Evolutionary conservation across 1,140 invertebrate genomes (phyloP), one percentile per base, ranked within the genome.

Genomic region (Camponotus pennsylvanicus): DNA sequence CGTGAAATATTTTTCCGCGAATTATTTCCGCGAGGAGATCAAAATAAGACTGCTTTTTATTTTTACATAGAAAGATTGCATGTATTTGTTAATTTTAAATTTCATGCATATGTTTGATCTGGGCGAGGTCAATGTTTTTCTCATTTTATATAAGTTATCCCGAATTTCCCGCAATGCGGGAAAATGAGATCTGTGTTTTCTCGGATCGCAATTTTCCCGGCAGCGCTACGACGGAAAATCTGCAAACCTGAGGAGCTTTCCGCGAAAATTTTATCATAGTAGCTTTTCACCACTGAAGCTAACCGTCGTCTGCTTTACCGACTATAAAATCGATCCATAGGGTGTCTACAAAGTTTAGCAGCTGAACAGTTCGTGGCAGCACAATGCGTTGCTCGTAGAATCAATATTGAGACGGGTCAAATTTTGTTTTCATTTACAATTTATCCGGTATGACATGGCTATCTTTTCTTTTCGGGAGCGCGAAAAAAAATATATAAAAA

Each of bases 391-490:
- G 4, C 32, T 61, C 15, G 9, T 37, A 32, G 27, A 83, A 83
- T 83, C 79, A 83, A 83, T 83, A 83, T 37, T 45, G 69, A 37
- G 79, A 34, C n/a, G 42, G 69, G 69, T 75, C 69, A 45, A 82
- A 49, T 40, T 73, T 73, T 61, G 52, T 82, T 83, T 83, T 59
- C 66, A 70, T 70, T 52, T 42, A 21, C n/a, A 27, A 83, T 4
- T 83, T 75, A 32, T 45, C 13, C 61, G 11, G 7, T 37, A 32
- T 13, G 15, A 11, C 59, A 45, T 49, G 11, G 49, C 15, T 45
- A 9, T 27, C 32, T 45, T 5, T 59, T 3, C 2, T 3, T 69
- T 21, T 13, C 8, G 4, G 15, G 5, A 70, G 40, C 7, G 15
- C 15, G 27, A 76, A 63, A 15, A 15, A 32, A 42, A 52, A 45